Conservation (phyloP, 2,797 vertebrate genomes). For the Pteronotus mesoamericanus region DNA sequence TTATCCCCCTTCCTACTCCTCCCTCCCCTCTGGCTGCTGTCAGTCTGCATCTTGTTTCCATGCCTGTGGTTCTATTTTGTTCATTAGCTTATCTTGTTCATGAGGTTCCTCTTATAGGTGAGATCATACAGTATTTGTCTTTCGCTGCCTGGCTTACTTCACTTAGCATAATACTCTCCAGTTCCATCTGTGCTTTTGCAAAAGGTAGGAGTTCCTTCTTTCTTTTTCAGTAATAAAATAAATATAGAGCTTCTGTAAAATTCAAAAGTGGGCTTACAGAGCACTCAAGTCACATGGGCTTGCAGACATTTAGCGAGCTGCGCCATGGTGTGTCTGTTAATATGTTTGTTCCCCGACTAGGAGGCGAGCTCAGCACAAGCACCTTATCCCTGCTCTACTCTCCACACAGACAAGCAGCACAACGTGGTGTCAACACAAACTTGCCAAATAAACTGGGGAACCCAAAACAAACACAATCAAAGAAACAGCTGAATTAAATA, state of each 20-base stretch:
- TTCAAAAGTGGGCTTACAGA: background rate
- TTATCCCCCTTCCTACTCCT: too few relatives aligned
- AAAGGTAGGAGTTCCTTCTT: too few relatives aligned
- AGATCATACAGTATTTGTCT: too few relatives aligned
- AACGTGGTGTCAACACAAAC: background rate
- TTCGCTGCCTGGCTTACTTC: too few relatives aligned
- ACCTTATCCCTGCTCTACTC: background rate
- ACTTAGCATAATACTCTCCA: too few relatives aligned
- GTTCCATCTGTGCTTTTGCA: too few relatives aligned
- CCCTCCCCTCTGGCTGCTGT: too few relatives aligned
- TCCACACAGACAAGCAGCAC: background rate
- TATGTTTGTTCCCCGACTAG: background rate
- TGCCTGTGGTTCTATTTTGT: too few relatives aligned
- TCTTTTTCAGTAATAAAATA: background rate
- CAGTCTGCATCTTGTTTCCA: too few relatives aligned
- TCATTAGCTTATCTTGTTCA: too few relatives aligned
- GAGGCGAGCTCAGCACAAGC: background rate
- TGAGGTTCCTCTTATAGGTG: too few relatives aligned
- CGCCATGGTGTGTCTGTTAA: background rate
- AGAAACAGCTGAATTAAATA: background rate
- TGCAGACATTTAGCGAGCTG: background rate
- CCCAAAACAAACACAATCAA: background rate
- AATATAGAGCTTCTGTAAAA: background rate
- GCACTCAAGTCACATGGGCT: background rate
- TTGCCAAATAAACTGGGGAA: background rate